Evolutionary conservation across 2,797 vertebrate species (phyloP), one percentile per base, ranked within the genome.

Genomic region (Acanthurus lineatus): DNA sequence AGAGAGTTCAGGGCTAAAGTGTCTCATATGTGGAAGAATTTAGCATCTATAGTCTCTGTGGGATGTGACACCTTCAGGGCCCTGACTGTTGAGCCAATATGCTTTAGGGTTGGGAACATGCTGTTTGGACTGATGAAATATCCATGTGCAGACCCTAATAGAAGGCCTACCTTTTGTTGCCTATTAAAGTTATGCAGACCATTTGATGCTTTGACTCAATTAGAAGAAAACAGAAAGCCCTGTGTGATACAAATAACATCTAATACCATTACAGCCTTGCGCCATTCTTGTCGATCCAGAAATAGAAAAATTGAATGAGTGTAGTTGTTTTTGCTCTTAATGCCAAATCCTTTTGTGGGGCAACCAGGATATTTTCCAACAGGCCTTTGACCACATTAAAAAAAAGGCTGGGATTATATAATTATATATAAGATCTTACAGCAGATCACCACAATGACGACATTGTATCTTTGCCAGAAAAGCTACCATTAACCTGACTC

Each of bases 401-500:
- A 67, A 69, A 78, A 84, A 72, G 25, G 25, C 65, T n/a, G 52
- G 73, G 83, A 93, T 94, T 91, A 90, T 91, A 90, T 90, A 93
- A 92, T 93, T 88, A 90, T 63, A 54, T 65, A 73, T 76, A 70
- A 71, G n/a, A 76, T 77, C 83, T 82, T 81, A 79, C 68, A 88
- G 78, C 82, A 83, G 63, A 90, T 86, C 66, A 73, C 76, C 61
- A 92, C 88, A 93, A 90, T 92, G 86, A 78, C 35, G 38, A 76
- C 84, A 90, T 85, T 94, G 88, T 90, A 64, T 69, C 58, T 77
- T 56, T 72, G 88, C 88, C 89, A 92, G 87, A 90, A 84, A 85
- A 88, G 74, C 54, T 72, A 77, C 81, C 28, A 86, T 92, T 89
- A 90, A 88, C 69, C 80, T 73, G 85, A 88, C 79, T 90, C 82